Evolutionary conservation across 2,888 invertebrate species (phyloP), one percentile per base, ranked within the genome.

Genomic region (Podotricha telesiphe): DNA sequence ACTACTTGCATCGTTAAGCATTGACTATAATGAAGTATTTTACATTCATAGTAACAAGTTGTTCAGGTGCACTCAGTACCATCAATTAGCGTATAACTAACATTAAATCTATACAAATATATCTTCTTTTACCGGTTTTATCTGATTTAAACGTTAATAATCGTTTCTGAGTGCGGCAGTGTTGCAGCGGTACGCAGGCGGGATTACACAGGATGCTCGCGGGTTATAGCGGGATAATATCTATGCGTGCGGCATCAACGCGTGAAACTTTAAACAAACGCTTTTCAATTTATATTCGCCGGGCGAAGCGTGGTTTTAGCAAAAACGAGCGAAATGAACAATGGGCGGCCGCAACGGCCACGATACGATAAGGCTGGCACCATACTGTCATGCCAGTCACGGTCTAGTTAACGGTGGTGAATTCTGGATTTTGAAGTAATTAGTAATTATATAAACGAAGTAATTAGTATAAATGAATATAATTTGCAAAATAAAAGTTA

Each of bases 241-340:
- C 80, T 76, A 78, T 76, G 77, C 77, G 74, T 78, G 71, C 77
- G 77, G 75, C 75, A 73, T 68, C 72, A 69, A 63, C 70, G 79
- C 80, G 80, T 82, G 82, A 85, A 86, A 84, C 82, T 83, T 84
- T 82, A 83, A 85, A 83, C 82, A 81, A 84, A 82, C 70, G 78
- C 77, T 79, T 82, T 84, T 82, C 82, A 86, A 84, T 86, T 86
- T 85, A 85, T 83, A 86, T 86, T 81, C 85, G 78, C 79, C 78
- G 75, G 76, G 79, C 80, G 78, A 78, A 77, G 73, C 79, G 77
- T 75, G 79, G 80, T 82, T 82, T 79, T 75, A 80, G 83, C 81
- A 86, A 85, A 85, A 80, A 80, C 78, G 79, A 73, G 73, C 69
- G 75, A 51, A 53, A 28, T 61, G 61, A 79, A 80, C 81, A 80